Conservation (phyloP, 2,113 vertebrate species). For the Bucco capensis region DNA sequence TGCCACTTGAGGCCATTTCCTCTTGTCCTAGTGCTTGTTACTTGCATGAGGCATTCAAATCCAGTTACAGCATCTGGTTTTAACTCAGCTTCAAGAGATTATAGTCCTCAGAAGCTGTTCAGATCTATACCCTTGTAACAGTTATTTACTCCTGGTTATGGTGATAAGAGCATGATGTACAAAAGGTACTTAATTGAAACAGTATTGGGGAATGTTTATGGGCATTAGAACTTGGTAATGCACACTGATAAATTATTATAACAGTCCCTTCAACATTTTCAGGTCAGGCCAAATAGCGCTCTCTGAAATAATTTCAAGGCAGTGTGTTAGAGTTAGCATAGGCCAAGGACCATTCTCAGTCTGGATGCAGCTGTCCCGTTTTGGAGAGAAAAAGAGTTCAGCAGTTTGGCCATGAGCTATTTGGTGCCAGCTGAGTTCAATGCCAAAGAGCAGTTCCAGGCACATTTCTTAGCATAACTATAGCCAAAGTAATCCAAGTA, state of each 20-base stretch:
- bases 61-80: not conserved
- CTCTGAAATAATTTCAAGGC: not conserved
- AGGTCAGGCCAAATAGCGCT: not conserved
- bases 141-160: not conserved
- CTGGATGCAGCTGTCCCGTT: not conserved
- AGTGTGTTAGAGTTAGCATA: not conserved
- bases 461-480: not conserved
- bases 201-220: not conserved
- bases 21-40: not conserved
- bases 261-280: not conserved
- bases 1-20: not conserved
- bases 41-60: not conserved
- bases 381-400: not conserved
- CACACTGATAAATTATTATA: not conserved
- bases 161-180: not conserved
- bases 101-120: not conserved
- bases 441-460: not conserved
- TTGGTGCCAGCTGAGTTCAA: not conserved
- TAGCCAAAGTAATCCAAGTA: conserved; percentile 25
- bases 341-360: not conserved
- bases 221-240: not conserved
- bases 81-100: not conserved
- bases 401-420: not conserved
- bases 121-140: not conserved
- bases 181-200: not conserved